These are phyloP conservation scores for Clepsis dumicolana DNA, from an alignment of 2,888 invertebrate genomes.

Conservation along the genomic window DNA sequence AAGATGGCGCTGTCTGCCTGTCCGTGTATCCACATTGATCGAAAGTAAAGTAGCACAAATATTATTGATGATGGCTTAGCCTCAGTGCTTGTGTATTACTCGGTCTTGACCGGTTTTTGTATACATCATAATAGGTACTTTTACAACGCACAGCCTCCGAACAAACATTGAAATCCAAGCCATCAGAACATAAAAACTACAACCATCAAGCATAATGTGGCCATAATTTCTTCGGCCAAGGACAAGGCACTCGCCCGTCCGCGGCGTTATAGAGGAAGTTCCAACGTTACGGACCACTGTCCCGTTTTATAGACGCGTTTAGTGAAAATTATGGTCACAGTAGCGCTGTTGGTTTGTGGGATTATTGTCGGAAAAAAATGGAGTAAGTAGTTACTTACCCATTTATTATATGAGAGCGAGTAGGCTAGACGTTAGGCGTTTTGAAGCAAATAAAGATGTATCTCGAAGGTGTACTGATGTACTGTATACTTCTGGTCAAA, in stretches of 20 bases:
- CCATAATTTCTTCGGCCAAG: constrained; percentile 58
- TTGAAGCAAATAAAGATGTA: no score
- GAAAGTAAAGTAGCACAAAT: no score
- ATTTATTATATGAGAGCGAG: no score
- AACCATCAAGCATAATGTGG: constrained; percentile 54
- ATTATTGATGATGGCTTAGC: no score
- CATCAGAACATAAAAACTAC: constrained; percentile 43
- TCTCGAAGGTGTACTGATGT: no score
- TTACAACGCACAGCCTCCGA: not conserved
- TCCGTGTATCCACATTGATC: no score
- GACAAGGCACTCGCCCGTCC: constrained; percentile 59
- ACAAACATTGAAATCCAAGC: constrained; percentile 35
- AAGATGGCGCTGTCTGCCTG: no score
- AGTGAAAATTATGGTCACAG: constrained; percentile 63
- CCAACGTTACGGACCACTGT: constrained; percentile 63
- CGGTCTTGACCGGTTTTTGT: no score
- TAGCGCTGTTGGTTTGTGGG: constrained; percentile 35
- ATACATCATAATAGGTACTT: not conserved
- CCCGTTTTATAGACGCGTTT: constrained; percentile 60
- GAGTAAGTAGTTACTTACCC: no score
- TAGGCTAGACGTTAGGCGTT: no score
- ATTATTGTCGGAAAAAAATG: constrained; percentile 11
- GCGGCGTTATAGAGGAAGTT: constrained; percentile 63
- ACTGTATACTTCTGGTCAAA: no score
- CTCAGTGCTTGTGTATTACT: no score